phyloP scores from a whole-genome alignment of 2,797 vertebrate species.

The Enteromius mattozi region DNA sequence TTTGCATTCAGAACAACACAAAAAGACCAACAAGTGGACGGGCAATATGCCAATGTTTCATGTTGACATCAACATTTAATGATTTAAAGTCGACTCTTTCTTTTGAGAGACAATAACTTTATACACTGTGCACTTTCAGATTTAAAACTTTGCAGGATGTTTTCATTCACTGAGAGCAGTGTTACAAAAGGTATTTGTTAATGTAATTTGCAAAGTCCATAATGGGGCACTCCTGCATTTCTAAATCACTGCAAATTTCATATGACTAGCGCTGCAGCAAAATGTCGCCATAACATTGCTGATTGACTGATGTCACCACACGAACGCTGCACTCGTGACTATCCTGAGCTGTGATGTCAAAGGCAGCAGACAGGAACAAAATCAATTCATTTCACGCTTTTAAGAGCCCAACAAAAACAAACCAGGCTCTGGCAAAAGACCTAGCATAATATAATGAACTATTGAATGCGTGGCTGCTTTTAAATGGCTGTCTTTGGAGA shows the following conservation, averaged over 20 bases:
- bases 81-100: no score
- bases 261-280: background rate
- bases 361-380: background rate
- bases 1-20: no score
- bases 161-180: no score
- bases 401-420: conserved; percentile 2
- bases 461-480: background rate
- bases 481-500: background rate
- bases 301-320: background rate
- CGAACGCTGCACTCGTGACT: background rate
- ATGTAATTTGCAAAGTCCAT: no score
- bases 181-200: no score
- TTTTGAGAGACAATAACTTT: no score
- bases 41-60: no score
- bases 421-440: background rate
- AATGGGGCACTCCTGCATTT: background rate
- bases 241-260: background rate
- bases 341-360: conserved; percentile 2
- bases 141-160: no score
- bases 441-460: background rate
- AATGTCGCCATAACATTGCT: background rate
- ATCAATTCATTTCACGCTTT: background rate
- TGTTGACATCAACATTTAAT: no score
- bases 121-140: no score
- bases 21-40: no score